Percentiles rank a stretch among this genome's conserved stretches.
Conservation (phyloP, 2,888 invertebrate species). For the Sinopyrophorus schimmeli region DNA sequence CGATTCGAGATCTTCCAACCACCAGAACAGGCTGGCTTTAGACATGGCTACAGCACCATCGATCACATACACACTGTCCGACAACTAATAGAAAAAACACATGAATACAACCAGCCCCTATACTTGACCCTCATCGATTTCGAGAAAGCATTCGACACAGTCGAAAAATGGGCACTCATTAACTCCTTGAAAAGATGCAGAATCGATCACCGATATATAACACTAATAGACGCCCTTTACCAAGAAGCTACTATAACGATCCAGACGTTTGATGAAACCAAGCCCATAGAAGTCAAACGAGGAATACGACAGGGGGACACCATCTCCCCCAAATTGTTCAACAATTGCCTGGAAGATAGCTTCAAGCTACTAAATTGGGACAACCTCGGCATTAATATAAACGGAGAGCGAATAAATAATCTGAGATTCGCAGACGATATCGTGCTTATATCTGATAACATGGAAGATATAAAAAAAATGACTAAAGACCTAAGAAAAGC, state of each 20-base stretch:
- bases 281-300: conserved; percentile 2
- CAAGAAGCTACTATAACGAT: too few species aligned
- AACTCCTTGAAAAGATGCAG: too few species aligned
- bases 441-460: conserved; percentile 2
- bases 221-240: too few species aligned
- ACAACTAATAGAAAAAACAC: not conserved
- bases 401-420: not conserved
- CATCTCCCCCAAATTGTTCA: conserved; percentile 4
- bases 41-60: not conserved
- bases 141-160: not conserved
- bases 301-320: not conserved
- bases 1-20: conserved; percentile 1
- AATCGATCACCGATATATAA: conserved; percentile 2
- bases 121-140: not conserved
- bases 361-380: not conserved
- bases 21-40: not conserved
- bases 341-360: not conserved
- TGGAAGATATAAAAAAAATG: not conserved
- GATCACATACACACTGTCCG: conserved; percentile 1
- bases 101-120: conserved; percentile 1
- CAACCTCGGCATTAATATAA: not conserved
- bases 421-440: conserved; percentile 6
- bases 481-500: not conserved
- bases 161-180: too few species aligned
- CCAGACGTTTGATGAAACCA: not conserved